phyloP scores from a whole-genome alignment of 1,140 invertebrate genomes.

The Lepidurus apus region DNA sequence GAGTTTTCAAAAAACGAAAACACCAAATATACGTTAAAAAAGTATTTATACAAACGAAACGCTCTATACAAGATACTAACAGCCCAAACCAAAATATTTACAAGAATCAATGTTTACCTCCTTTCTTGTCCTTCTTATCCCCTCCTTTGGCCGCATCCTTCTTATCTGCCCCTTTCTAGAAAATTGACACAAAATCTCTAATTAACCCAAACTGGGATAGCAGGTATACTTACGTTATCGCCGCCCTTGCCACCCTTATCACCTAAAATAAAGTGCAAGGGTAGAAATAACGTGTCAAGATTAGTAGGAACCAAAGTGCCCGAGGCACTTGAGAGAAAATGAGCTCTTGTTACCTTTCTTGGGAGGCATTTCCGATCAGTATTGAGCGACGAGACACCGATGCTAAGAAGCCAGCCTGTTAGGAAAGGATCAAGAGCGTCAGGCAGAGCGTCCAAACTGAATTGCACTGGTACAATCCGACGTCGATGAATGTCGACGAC shows the following conservation, averaged over 20 bases:
- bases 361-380: slow-evolving; percentile 30
- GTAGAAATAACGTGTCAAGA: background rate
- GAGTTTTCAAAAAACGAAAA: too few relatives aligned
- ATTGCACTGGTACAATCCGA: background rate
- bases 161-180: slow-evolving; percentile 33
- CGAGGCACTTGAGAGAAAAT: background rate
- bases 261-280: slow-evolving; percentile 1
- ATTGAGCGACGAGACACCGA: slow-evolving; percentile 23
- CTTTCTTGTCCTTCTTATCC: slow-evolving; percentile 33
- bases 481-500: slow-evolving; percentile 25
- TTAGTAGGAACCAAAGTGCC: background rate
- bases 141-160: slow-evolving; percentile 26
- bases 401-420: background rate
- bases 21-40: too few relatives aligned
- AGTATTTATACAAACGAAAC: too few relatives aligned
- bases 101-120: slow-evolving; percentile 23
- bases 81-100: too few relatives aligned
- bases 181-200: background rate
- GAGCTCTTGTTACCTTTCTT: slow-evolving; percentile 26
- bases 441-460: slow-evolving; percentile 17
- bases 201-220: background rate
- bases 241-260: slow-evolving; percentile 34
- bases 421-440: slow-evolving; percentile 6
- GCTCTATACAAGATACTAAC: too few relatives aligned
- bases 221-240: slow-evolving; percentile 29